Evolutionary conservation across 2,888 invertebrate genomes (phyloP).

Genomic region (Oscheius myriophilus): DNA sequence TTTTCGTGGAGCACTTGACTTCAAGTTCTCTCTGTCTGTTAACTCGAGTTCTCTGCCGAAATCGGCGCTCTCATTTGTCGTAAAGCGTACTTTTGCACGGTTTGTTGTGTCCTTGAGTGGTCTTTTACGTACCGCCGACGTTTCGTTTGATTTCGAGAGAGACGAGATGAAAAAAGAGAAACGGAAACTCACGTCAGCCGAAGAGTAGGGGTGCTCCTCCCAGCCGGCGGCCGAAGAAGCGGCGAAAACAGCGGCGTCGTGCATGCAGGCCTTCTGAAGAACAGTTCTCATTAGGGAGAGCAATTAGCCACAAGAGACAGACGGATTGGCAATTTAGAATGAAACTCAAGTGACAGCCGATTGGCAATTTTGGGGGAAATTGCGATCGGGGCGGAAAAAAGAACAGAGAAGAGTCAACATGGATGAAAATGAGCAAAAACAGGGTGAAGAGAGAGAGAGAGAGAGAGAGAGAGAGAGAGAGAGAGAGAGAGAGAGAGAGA

Average conservation of each 20-base stretch:
- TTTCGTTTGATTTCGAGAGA: too few relatives aligned
- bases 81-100: too few relatives aligned
- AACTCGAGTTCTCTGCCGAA: too few relatives aligned
- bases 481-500: background rate
- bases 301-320: conserved; percentile 25
- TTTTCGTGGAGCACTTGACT: too few relatives aligned
- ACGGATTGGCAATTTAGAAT: conserved; percentile 27
- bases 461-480: background rate
- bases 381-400: conserved; percentile 14
- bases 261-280: conserved; percentile 15
- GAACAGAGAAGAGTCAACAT: conserved; percentile 14
- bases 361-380: conserved; percentile 28
- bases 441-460: background rate
- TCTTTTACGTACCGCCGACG: too few relatives aligned
- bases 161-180: too few relatives aligned
- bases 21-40: too few relatives aligned
- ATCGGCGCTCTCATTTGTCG: too few relatives aligned
- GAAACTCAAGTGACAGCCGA: conserved; percentile 17
- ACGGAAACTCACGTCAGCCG: conserved; percentile 18
- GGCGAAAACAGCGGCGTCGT: conserved; percentile 21
- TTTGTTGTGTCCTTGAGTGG: too few relatives aligned
- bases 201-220: conserved; percentile 17
- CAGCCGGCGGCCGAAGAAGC: conserved; percentile 9
- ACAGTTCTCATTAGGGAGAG: conserved; percentile 24
- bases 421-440: conserved; percentile 6